Conservation (phyloP, 1,140 invertebrate species). For the Lordiphosa clarofinis region DNA sequence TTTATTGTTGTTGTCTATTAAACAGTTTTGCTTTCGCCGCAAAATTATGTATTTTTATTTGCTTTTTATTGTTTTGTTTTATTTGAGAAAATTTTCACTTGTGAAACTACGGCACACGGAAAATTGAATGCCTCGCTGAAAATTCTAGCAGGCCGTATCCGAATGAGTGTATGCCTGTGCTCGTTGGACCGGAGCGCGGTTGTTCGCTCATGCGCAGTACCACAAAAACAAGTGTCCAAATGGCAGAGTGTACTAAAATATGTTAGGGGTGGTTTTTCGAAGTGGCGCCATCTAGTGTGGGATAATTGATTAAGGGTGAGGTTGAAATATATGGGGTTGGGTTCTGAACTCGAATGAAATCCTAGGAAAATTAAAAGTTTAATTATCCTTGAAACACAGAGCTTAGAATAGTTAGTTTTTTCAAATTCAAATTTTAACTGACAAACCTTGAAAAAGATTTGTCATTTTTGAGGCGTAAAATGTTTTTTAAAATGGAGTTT, state of each 20-base stretch:
- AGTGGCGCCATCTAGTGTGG: constrained; percentile 36
- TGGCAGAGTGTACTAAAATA: neutral
- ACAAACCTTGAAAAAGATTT: too few relatives aligned
- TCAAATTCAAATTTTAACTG: too few relatives aligned
- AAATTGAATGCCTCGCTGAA: constrained; percentile 62
- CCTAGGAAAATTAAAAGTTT: too few relatives aligned
- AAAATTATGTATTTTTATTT: constrained; percentile 3
- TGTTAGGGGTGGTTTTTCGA: constrained; percentile 32
- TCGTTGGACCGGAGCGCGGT: constrained; percentile 13
- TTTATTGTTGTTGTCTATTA: neutral
- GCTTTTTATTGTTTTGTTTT: constrained; percentile 2
- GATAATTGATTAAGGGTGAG: too few relatives aligned
- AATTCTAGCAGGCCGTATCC: constrained; percentile 36
- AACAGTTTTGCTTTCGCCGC: neutral
- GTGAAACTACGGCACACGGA: constrained; percentile 48
- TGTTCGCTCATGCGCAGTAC: constrained; percentile 47
- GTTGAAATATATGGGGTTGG: too few relatives aligned
- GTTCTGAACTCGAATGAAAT: too few relatives aligned
- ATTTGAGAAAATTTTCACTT: constrained; percentile 45
- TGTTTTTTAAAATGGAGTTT: too few relatives aligned
- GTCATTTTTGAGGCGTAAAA: too few relatives aligned
- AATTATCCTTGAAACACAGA: too few relatives aligned
- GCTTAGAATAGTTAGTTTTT: too few relatives aligned
- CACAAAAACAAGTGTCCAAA: constrained; percentile 55
- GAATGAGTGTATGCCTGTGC: constrained; percentile 39